These are phyloP conservation scores for Drosophila vallismaia DNA, from an alignment of 2,888 invertebrate genomes.

Conservation along the genomic window DNA sequence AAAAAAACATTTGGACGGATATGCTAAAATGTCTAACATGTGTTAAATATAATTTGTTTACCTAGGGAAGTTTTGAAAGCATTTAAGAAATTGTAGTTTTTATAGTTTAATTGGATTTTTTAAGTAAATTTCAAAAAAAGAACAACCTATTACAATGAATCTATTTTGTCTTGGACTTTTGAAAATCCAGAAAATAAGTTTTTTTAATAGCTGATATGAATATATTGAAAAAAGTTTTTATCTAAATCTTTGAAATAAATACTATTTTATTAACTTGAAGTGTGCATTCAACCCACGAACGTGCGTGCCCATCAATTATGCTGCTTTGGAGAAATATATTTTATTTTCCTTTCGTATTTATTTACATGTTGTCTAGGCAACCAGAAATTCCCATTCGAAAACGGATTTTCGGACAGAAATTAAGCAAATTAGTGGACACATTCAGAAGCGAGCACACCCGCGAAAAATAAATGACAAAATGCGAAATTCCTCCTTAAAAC, in stretches of 20 bases:
- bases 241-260: background rate
- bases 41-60: background rate
- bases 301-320: slow-evolving; percentile 54
- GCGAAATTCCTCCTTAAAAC: slow-evolving; percentile 46
- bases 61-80: background rate
- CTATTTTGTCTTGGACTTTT: no score
- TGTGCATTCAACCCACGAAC: slow-evolving; percentile 3
- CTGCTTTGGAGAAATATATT: slow-evolving; percentile 58
- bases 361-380: slow-evolving; percentile 60
- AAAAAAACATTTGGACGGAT: background rate
- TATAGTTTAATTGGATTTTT: background rate
- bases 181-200: no score
- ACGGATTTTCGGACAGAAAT: slow-evolving; percentile 63
- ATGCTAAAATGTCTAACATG: background rate
- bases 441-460: slow-evolving; percentile 35
- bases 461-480: slow-evolving; percentile 46
- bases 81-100: background rate
- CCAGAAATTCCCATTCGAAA: slow-evolving; percentile 49
- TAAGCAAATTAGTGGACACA: slow-evolving; percentile 72
- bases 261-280: slow-evolving; percentile 2
- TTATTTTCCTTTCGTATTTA: slow-evolving; percentile 42
- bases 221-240: no score
- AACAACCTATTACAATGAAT: no score
- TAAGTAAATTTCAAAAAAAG: no score
- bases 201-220: no score